Evolutionary conservation across 2,113 vertebrate genomes (phyloP).

Genomic region (Hiodon tergisus): DNA sequence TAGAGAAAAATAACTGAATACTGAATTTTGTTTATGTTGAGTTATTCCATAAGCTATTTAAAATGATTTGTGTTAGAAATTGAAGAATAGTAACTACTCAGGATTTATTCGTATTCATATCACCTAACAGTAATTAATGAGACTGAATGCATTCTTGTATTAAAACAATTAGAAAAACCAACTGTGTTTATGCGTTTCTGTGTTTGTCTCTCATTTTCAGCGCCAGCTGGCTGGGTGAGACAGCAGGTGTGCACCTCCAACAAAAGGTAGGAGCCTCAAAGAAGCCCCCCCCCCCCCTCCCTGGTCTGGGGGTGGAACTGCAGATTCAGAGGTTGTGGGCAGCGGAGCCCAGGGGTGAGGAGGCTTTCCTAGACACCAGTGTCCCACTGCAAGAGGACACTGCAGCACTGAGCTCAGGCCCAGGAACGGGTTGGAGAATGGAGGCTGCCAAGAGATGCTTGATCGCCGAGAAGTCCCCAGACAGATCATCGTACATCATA

Average conservation of each 20-base stretch:
- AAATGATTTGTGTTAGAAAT: too few species aligned
- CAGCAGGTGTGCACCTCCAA: slow-evolving; percentile 57
- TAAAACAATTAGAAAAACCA: too few species aligned
- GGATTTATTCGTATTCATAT: too few species aligned
- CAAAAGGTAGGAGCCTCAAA: slow-evolving; percentile 53
- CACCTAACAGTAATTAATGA: too few species aligned
- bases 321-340: not conserved
- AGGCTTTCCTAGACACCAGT: slow-evolving; percentile 28
- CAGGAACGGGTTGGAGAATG: not conserved
- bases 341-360: slow-evolving; percentile 1
- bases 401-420: slow-evolving; percentile 16
- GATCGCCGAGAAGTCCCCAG: too few species aligned
- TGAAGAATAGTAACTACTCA: too few species aligned
- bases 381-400: slow-evolving; percentile 28
- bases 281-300: not conserved
- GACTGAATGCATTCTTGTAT: too few species aligned
- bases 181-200: not conserved
- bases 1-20: too few species aligned
- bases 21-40: too few species aligned
- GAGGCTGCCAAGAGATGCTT: too few species aligned
- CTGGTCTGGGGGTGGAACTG: not conserved
- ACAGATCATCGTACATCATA: too few species aligned
- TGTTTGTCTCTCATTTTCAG: slow-evolving; percentile 28
- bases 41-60: too few species aligned
- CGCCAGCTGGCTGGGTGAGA: slow-evolving; percentile 59